Evolutionary conservation across 2,797 vertebrate genomes (phyloP).

Genomic region (Serranus cabrilla): DNA sequence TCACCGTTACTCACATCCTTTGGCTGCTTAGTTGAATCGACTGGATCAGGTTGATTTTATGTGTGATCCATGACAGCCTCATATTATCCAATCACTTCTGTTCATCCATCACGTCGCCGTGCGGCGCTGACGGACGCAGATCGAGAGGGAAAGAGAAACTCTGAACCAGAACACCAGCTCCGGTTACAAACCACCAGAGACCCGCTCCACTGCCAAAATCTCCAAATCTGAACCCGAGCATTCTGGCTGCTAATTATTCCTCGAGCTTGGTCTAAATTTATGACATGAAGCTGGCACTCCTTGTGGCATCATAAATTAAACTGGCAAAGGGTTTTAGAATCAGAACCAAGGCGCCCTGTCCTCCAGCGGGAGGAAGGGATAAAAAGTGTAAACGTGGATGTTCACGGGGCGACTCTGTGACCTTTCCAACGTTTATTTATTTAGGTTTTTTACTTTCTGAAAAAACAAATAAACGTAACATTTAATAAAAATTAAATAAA

Average conservation of each 20-base stretch:
- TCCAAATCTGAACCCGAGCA: constrained; percentile 56
- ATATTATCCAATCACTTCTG: constrained; percentile 53
- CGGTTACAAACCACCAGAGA: constrained; percentile 76
- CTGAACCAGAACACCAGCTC: constrained; percentile 62
- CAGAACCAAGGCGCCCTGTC: constrained; percentile 29
- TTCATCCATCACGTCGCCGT: constrained; percentile 47
- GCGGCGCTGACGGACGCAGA: background rate
- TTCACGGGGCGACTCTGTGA: background rate
- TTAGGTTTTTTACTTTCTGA: background rate
- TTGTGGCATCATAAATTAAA: constrained; percentile 74
- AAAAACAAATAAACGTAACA: too few species aligned
- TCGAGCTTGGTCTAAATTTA: constrained; percentile 65
- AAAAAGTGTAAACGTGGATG: constrained; percentile 9
- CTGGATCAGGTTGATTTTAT: constrained; percentile 36
- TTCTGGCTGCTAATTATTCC: constrained; percentile 76
- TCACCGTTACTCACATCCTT: constrained; percentile 25
- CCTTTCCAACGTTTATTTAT: too few species aligned
- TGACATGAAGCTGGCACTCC: constrained; percentile 63
- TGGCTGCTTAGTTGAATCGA: constrained; percentile 20
- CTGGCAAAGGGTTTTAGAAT: constrained; percentile 51
- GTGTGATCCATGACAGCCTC: constrained; percentile 52
- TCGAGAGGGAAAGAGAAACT: constrained; percentile 36
- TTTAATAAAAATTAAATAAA: too few species aligned
- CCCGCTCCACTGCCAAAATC: constrained; percentile 55
- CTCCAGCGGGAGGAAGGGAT: background rate